Evolutionary conservation across 2,113 vertebrate genomes (phyloP), one percentile per base, ranked within the genome.

Genomic region (Triplophysa dalaica): DNA sequence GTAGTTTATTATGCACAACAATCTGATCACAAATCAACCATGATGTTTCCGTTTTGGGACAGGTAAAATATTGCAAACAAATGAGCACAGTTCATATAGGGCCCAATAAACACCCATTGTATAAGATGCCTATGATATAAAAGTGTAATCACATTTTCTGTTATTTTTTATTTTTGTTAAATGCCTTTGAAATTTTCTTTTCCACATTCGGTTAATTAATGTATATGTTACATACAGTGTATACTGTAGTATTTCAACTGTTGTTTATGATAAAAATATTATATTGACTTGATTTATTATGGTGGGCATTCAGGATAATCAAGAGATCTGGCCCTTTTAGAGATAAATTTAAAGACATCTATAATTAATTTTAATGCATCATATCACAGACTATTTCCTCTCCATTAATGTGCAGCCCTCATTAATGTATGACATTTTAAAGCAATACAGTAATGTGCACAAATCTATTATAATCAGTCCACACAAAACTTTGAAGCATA

Each of bases 1-100:
- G 45, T 56, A 56, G 72, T 80, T 85, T 80, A 67, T 83, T 85
- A 84, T 85, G 85, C 85, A 84, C 64, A 68, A 74, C 69, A 50
- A 12, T 82, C n/a, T 78, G 64, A 81, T 68, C 75, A 61, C 22
- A 58, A 81, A 52, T 66, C 54, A 48, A 24, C 24, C 17, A 14
- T 43, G 17, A 38, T 38, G 1, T 45, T 11, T 0, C 11, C 11
- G 38, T 17, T 70, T 50, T 67, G 7, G 29, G 54, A 58, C 22
- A 14, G 14, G 50, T 76, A 66, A 70, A 50, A 65, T 61, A 21
- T 58, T n/a, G 8, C 21, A 16, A 58, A n/a, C 6, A 58, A 21
- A 10, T 54, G 11, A 56, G 3, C 17, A 58, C 54, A 58, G 8
- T 19, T 21, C 1, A 58, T 1, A 10, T n/a, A 58, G 19, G 19